Percentiles rank a stretch among this genome's conserved stretches.
These are phyloP conservation scores for Holocentrus rufus DNA, from an alignment of 2,797 vertebrate species.

Conservation along the genomic window DNA sequence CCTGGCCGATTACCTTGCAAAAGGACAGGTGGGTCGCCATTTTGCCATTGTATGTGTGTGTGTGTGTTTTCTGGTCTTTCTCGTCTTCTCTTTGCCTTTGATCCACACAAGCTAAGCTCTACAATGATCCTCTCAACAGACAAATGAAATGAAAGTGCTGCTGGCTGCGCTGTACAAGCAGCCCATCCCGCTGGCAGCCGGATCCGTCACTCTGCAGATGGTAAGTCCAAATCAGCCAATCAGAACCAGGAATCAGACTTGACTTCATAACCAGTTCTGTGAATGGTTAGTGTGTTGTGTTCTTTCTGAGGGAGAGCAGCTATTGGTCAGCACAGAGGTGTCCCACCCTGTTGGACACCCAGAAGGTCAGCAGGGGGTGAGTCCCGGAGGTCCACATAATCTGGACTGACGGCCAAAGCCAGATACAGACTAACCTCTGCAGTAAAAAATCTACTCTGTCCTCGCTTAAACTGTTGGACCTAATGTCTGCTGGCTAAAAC, in stretches of 20 bases:
- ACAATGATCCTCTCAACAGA: constrained; percentile 70
- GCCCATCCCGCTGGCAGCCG: constrained; percentile 74
- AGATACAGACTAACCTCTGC: constrained; percentile 64
- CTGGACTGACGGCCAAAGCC: constrained; percentile 21
- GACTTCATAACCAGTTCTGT: constrained; percentile 40
- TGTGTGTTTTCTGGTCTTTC: neutral
- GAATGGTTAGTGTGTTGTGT: constrained; percentile 69
- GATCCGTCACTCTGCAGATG: constrained; percentile 82
- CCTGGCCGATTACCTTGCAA: constrained; percentile 85
- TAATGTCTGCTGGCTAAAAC: constrained; percentile 57
- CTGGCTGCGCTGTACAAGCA: constrained; percentile 82
- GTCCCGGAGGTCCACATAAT: constrained; percentile 59
- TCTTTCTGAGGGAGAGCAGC: constrained; percentile 81
- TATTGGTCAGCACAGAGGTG: constrained; percentile 74
- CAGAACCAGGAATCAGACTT: constrained; percentile 10
- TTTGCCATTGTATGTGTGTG: no score
- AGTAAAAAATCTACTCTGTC: constrained; percentile 46
- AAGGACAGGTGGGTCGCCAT: constrained; percentile 84
- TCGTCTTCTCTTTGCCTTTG: neutral
- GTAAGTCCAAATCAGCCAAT: constrained; percentile 75
- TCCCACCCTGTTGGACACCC: constrained; percentile 61
- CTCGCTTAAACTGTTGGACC: constrained; percentile 48
- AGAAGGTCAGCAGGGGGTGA: constrained; percentile 77
- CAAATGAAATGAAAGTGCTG: constrained; percentile 80
- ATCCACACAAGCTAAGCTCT: neutral